Conservation (phyloP, 1,140 invertebrate species). For the Paraescarpia echinospica region DNA sequence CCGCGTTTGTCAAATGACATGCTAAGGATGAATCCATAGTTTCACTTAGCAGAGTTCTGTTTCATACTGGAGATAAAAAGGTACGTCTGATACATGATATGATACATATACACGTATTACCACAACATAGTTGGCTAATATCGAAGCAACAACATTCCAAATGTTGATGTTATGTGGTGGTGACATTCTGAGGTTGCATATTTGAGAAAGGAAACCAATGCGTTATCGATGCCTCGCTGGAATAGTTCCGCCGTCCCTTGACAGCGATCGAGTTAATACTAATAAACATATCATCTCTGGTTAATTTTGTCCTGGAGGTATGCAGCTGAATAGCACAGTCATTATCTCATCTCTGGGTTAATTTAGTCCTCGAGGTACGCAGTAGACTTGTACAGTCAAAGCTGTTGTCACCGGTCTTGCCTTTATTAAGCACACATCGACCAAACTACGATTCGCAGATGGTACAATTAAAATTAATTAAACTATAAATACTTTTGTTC, state of each 20-base stretch:
- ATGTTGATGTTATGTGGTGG: no score
- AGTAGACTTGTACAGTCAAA: background rate
- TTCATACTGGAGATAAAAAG: no score
- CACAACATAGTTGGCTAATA: no score
- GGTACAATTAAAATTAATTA: background rate
- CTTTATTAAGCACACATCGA: background rate
- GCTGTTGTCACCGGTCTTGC: background rate
- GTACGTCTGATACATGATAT: no score
- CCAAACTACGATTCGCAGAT: background rate
- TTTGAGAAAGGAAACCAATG: background rate
- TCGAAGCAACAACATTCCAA: no score
- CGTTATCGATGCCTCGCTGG: background rate
- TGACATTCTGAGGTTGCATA: background rate
- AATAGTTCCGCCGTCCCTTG: background rate
- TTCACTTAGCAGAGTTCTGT: no score
- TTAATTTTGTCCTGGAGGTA: background rate
- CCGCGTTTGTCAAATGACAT: no score
- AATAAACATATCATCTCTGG: background rate
- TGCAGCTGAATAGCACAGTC: background rate
- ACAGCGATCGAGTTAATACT: background rate
- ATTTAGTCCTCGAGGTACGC: no score
- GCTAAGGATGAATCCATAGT: no score
- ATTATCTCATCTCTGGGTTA: background rate
- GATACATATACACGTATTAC: no score
- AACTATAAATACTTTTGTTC: no score